Percentiles rank a stretch among this genome's conserved stretches.
These are phyloP conservation scores for Probosciger aterrimus DNA, from an alignment of 2,113 vertebrate genomes.

Conservation along the genomic window DNA sequence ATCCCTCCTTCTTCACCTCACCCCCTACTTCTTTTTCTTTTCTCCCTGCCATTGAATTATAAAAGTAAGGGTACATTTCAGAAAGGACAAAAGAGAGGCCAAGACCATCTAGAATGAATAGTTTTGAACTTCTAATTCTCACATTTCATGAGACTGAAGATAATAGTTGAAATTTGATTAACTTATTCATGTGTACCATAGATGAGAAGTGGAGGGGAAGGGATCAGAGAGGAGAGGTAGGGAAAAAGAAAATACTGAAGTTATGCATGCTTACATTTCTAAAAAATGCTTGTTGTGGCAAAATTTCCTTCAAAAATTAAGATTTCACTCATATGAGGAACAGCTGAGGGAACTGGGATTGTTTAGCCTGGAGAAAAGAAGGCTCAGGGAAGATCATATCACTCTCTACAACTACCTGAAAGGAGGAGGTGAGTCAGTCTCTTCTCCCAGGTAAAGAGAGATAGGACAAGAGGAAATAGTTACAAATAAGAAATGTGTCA, in stretches of 20 bases:
- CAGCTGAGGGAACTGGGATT: background rate
- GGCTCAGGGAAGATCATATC: rapidly evolving
- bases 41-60: background rate
- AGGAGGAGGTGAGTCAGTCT: rapidly evolving
- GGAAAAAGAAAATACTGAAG: background rate
- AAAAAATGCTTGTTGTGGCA: background rate
- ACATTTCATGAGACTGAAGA: background rate
- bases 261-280: background rate
- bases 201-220: background rate
- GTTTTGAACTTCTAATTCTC: background rate
- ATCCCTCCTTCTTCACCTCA: rapidly evolving
- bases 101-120: background rate
- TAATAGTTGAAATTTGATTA: background rate
- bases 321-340: background rate
- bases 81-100: background rate
- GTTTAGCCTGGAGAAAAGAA: background rate
- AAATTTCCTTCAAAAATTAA: background rate
- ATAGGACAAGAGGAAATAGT: background rate
- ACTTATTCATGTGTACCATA: background rate
- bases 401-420: background rate
- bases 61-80: background rate
- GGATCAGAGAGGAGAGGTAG: rapidly evolving
- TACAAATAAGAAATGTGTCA: background rate
- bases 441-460: background rate
- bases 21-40: background rate